phyloP scores from a whole-genome alignment of 2,888 invertebrate genomes.

The Bellardia pandia region DNA sequence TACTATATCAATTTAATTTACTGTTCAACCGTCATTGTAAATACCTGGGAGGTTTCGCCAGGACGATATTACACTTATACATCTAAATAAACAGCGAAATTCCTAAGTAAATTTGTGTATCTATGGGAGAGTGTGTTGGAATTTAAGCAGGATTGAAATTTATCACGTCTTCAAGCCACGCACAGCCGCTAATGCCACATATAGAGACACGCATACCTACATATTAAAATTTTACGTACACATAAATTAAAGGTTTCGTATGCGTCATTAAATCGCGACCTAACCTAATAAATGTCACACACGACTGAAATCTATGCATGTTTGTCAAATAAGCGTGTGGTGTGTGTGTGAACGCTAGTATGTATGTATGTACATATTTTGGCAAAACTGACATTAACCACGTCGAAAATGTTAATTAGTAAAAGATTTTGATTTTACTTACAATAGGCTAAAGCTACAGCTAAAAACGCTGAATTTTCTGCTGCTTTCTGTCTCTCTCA shows the following conservation, averaged over 20 bases:
- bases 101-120: conserved; percentile 21
- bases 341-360: conserved; percentile 8
- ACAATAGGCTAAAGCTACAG: conserved; percentile 26
- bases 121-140: not conserved
- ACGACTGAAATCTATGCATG: conserved; percentile 60
- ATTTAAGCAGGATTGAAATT: conserved; percentile 57
- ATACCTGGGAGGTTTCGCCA: conserved; percentile 61
- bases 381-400: conserved; percentile 71
- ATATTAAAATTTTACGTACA: not conserved
- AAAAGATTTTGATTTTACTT: conserved; percentile 69
- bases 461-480: conserved; percentile 32
- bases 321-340: conserved; percentile 36
- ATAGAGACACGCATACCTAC: not conserved
- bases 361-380: conserved; percentile 58
- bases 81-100: conserved; percentile 59
- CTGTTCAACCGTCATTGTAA: conserved; percentile 54
- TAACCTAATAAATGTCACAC: conserved; percentile 73
- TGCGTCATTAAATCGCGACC: conserved; percentile 70
- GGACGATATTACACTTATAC: conserved; percentile 34
- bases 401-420: conserved; percentile 73
- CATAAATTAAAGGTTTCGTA: conserved; percentile 63
- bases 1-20: conserved; percentile 64
- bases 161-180: conserved; percentile 68
- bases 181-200: conserved; percentile 4
- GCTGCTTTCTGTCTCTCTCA: not conserved